phyloP scores from a whole-genome alignment of 2,888 invertebrate species.

The Dryocosmus kuriphilus region DNA sequence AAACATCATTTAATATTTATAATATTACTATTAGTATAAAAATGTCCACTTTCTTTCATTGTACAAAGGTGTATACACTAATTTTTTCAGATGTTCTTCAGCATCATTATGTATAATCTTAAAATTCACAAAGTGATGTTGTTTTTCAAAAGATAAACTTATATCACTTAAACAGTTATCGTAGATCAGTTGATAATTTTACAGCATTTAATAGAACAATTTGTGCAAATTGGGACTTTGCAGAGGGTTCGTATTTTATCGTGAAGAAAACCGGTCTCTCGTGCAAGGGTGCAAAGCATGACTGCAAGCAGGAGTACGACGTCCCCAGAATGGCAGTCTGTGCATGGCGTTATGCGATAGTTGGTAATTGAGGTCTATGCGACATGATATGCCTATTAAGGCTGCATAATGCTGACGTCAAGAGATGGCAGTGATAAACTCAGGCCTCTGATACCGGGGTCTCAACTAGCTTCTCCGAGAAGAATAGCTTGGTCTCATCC shows the following conservation, averaged over 20 bases:
- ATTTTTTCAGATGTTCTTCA: too few species aligned
- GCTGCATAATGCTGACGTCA: constrained; percentile 64
- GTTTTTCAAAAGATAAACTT: not conserved
- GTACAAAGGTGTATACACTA: too few species aligned
- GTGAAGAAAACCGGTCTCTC: not conserved
- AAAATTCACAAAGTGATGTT: not conserved
- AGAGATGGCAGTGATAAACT: constrained; percentile 73
- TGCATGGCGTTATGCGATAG: constrained; percentile 44
- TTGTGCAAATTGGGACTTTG: not conserved
- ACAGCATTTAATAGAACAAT: constrained; percentile 7
- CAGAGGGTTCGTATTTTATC: not conserved
- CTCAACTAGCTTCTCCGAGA: constrained; percentile 51
- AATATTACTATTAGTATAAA: too few species aligned
- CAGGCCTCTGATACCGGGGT: constrained; percentile 66
- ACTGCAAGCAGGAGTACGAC: not conserved
- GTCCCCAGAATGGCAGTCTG: not conserved
- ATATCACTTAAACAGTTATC: not conserved
- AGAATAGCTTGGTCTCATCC: constrained; percentile 52
- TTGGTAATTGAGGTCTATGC: constrained; percentile 53
- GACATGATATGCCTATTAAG: constrained; percentile 70
- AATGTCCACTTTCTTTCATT: too few species aligned
- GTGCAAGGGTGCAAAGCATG: too few species aligned
- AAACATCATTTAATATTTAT: too few species aligned
- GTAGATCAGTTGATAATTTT: not conserved
- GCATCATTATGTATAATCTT: too few species aligned